A percentile compares a stretch with the other conserved stretches of the same genome.
phyloP scores from a whole-genome alignment of 35 echinoderm and acorn worm species.

The Holothuria glaberrima region DNA sequence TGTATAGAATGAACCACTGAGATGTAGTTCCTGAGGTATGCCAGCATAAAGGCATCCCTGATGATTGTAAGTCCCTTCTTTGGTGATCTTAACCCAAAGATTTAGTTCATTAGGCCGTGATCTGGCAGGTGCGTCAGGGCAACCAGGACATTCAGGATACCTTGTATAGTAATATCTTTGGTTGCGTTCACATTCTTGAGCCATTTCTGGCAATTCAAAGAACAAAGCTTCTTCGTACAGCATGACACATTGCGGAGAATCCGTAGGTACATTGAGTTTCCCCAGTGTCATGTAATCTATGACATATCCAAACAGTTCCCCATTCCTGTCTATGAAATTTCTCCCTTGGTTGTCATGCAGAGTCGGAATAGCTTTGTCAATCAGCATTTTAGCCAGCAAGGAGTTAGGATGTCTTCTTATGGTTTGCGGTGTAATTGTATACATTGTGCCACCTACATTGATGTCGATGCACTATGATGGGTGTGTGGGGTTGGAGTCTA shows the following conservation, averaged over 20 bases:
- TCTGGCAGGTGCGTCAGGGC: too few relatives aligned
- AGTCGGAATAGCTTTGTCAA: background rate
- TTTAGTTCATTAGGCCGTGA: too few relatives aligned
- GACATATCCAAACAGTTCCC: conserved; percentile 61
- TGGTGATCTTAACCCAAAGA: too few relatives aligned
- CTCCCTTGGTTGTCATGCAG: conserved; percentile 46
- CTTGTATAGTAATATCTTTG: too few relatives aligned
- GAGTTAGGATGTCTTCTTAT: background rate
- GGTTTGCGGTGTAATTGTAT: conserved; percentile 22
- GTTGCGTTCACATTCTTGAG: too few relatives aligned
- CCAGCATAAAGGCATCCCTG: too few relatives aligned
- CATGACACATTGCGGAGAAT: conserved; percentile 30
- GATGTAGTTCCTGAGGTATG: too few relatives aligned
- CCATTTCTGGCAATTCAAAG: background rate
- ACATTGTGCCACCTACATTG: conserved; percentile 51
- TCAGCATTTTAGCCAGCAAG: conserved; percentile 44
- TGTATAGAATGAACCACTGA: too few relatives aligned
- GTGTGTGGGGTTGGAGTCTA: too few relatives aligned
- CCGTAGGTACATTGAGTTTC: conserved; percentile 41
- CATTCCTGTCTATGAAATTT: conserved; percentile 67
- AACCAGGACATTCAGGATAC: too few relatives aligned
- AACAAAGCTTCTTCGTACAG: conserved; percentile 55
- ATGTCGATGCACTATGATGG: background rate
- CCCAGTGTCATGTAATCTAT: conserved; percentile 60
- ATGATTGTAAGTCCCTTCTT: background rate